A percentile compares a stretch with the other conserved stretches of the same genome.
Conservation (phyloP, 1,140 invertebrate genomes). For the Drosophila santomea region DNA sequence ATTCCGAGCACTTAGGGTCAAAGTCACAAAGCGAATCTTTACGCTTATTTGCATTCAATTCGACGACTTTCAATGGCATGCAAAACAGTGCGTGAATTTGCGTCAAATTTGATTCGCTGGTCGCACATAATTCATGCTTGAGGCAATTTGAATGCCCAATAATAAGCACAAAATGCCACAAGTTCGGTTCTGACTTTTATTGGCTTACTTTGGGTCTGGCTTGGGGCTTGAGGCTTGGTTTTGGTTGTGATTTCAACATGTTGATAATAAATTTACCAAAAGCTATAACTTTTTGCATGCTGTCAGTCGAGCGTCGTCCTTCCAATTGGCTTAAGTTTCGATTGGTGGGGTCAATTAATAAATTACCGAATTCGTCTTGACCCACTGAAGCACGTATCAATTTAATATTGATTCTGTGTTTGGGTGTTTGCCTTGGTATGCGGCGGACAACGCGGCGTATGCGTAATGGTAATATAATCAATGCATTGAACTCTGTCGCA, state of each 20-base stretch:
- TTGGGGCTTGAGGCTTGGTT: slow-evolving; percentile 19
- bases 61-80: slow-evolving; percentile 60
- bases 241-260: slow-evolving; percentile 34
- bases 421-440: slow-evolving; percentile 4
- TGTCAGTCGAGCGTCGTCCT: slow-evolving; percentile 13
- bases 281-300: slow-evolving; percentile 35
- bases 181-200: slow-evolving; percentile 73
- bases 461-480: slow-evolving; percentile 56
- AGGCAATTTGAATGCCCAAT: slow-evolving; percentile 76
- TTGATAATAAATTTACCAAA: slow-evolving; percentile 78
- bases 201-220: slow-evolving; percentile 47
- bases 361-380: slow-evolving; percentile 52
- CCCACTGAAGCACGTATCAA: slow-evolving; percentile 44
- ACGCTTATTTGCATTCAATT: slow-evolving; percentile 79
- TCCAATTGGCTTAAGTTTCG: slow-evolving; percentile 51
- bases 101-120: slow-evolving; percentile 48
- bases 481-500: slow-evolving; percentile 62
- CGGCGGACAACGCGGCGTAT: slow-evolving; percentile 36
- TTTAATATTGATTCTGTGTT: slow-evolving; percentile 46
- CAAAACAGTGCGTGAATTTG: slow-evolving; percentile 43
- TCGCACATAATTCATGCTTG: slow-evolving; percentile 79
- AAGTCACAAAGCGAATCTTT: slow-evolving; percentile 74
- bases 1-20: slow-evolving; percentile 47
- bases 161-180: slow-evolving; percentile 75
- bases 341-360: slow-evolving; percentile 58